Percentiles rank a stretch among this genome's conserved stretches.
phyloP scores from a whole-genome alignment of 1,140 invertebrate species.

The Drosophila santomea region DNA sequence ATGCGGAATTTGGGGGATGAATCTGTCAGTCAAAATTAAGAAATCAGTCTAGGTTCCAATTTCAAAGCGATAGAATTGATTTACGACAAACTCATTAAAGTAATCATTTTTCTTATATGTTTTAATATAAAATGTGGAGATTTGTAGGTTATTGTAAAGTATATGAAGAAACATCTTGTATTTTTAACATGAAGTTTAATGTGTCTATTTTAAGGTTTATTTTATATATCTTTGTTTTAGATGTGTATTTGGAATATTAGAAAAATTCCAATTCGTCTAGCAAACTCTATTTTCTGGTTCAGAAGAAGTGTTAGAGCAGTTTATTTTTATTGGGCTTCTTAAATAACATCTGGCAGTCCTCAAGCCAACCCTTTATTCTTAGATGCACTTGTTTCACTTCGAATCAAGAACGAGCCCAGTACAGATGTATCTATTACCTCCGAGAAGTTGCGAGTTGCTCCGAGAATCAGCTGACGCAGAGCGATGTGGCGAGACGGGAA shows the following conservation, averaged over 20 bases:
- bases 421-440: constrained; percentile 49
- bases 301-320: no score
- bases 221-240: no score
- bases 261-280: no score
- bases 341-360: constrained; percentile 14
- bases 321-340: neutral
- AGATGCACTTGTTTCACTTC: constrained; percentile 39
- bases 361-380: constrained; percentile 9
- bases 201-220: no score
- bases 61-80: neutral
- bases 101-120: no score
- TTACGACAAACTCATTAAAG: neutral
- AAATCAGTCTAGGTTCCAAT: neutral
- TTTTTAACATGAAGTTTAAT: no score
- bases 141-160: neutral
- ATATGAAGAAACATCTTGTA: no score
- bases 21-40: constrained; percentile 32
- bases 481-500: neutral
- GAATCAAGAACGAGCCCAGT: constrained; percentile 15
- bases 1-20: constrained; percentile 11
- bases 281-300: no score
- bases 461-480: constrained; percentile 8
- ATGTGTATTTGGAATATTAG: no score
- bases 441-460: constrained; percentile 30
- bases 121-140: neutral